A percentile compares a stretch with the other conserved stretches of the same genome.
phyloP scores from a whole-genome alignment of 2,888 invertebrate species.

The Lycophotia porphyrea region DNA sequence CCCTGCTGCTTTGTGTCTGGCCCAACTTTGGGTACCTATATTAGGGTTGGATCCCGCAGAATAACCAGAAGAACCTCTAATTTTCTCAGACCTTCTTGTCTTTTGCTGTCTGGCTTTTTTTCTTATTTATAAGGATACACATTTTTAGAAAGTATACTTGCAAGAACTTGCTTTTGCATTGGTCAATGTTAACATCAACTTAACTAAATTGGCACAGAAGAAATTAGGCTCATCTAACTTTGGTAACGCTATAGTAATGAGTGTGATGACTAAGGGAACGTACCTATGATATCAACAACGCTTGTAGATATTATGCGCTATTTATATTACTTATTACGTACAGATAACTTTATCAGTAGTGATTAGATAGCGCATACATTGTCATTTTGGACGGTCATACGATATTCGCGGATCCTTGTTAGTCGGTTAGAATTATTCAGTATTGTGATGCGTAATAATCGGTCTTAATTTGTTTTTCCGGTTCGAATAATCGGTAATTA shows the following conservation, averaged over 20 bases:
- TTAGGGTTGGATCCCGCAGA: too few relatives aligned
- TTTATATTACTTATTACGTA: slow-evolving; percentile 64
- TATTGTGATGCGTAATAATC: slow-evolving; percentile 53
- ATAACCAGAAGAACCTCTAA: not conserved
- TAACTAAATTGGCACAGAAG: not conserved
- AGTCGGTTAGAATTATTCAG: slow-evolving; percentile 48
- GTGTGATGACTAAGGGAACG: slow-evolving; percentile 23
- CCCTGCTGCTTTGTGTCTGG: not conserved
- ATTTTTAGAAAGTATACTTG: not conserved
- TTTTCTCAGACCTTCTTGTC: not conserved
- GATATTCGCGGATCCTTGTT: slow-evolving; percentile 59
- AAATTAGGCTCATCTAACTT: not conserved
- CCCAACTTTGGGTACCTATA: too few relatives aligned
- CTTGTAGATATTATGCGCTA: slow-evolving; percentile 60
- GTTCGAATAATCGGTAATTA: slow-evolving; percentile 2
- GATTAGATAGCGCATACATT: slow-evolving; percentile 72
- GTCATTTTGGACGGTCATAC: slow-evolving; percentile 68
- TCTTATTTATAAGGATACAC: not conserved
- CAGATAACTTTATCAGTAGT: slow-evolving; percentile 69
- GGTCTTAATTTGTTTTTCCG: slow-evolving; percentile 36
- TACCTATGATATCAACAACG: slow-evolving; percentile 28
- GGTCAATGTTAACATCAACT: not conserved
- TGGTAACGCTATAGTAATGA: slow-evolving; percentile 15
- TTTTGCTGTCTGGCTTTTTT: not conserved
- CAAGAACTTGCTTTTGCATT: not conserved